Evolutionary conservation across 37 sponge, comb jelly and placozoan genomes (phyloP).

Genomic region (Crambe crambe): DNA sequence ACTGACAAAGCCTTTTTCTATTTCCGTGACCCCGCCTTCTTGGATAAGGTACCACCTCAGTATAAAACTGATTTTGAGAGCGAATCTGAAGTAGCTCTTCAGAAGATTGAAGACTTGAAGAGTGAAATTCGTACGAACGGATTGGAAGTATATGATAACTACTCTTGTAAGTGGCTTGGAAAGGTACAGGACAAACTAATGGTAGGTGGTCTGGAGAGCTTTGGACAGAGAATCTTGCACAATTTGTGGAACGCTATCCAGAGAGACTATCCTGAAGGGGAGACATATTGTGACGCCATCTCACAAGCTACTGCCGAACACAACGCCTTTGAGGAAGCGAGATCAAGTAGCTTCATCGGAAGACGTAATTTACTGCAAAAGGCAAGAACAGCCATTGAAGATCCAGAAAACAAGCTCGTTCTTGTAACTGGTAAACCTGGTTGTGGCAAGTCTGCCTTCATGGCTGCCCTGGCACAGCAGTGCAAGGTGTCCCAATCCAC

Average conservation of each 20-base stretch:
- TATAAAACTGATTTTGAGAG: constrained; percentile 27
- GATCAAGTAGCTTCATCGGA: constrained; percentile 63
- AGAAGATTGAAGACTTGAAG: constrained; percentile 81
- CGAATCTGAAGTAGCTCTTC: constrained; percentile 39
- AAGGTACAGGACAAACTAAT: constrained; percentile 78
- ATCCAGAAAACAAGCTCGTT: constrained; percentile 32
- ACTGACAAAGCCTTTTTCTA: constrained; percentile 85
- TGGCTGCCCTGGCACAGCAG: constrained; percentile 79
- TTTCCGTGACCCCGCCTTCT: constrained; percentile 73
- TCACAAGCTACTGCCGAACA: constrained; percentile 47
- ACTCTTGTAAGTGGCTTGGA: constrained; percentile 83
- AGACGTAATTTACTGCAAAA: constrained; percentile 59
- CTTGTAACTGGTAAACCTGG: constrained; percentile 81
- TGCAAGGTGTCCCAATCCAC: constrained; percentile 19
- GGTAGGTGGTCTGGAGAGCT: constrained; percentile 80
- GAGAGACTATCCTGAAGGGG: constrained; percentile 73
- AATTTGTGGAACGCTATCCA: constrained; percentile 92
- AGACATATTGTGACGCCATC: constrained; percentile 46
- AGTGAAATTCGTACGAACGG: constrained; percentile 74
- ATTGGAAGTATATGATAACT: constrained; percentile 86
- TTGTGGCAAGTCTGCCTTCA: constrained; percentile 90
- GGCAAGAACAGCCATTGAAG: constrained; percentile 27
- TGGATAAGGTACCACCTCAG: constrained; percentile 42
- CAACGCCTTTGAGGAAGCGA: constrained; percentile 61
- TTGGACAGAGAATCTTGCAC: constrained; percentile 88